Evolutionary conservation across 2,888 invertebrate genomes (phyloP).

Genomic region (Thymelicus lineola): DNA sequence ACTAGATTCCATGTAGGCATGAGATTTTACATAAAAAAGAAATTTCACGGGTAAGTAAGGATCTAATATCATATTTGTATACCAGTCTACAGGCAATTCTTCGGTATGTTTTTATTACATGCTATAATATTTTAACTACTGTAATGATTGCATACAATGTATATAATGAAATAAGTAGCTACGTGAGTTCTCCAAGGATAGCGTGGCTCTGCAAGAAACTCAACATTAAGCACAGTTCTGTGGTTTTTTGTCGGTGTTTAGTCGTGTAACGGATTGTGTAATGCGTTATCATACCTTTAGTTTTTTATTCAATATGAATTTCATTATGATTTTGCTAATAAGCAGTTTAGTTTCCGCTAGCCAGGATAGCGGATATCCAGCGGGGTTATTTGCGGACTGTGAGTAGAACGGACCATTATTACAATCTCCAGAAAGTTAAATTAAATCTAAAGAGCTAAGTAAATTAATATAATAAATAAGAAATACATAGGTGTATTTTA

Average conservation of each 20-base stretch:
- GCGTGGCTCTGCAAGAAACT: constrained; percentile 16
- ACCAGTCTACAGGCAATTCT: no score
- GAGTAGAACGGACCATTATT: constrained; percentile 46
- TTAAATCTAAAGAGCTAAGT: no score
- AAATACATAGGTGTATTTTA: no score
- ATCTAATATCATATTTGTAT: no score
- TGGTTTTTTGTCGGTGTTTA: constrained; percentile 32
- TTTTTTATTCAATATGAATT: constrained; percentile 19
- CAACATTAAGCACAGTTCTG: constrained; percentile 20
- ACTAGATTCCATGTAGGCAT: no score
- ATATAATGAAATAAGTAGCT: constrained; percentile 11
- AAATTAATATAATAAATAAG: no score
- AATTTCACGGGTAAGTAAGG: no score
- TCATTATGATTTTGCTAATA: constrained; percentile 40
- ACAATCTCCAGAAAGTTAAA: no score
- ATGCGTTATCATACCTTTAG: constrained; percentile 15
- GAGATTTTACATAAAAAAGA: no score
- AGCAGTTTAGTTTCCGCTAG: constrained; percentile 45
- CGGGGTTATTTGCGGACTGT: constrained; percentile 73
- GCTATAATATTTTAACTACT: constrained; percentile 2
- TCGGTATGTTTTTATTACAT: neutral
- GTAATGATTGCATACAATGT: constrained; percentile 24
- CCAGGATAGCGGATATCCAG: constrained; percentile 63
- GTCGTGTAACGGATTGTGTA: constrained; percentile 36
- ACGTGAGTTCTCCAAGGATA: constrained; percentile 31